Base-by-base conservation (phyloP, 2,113 vertebrate genomes). In the Eidolon helvum region DNA sequence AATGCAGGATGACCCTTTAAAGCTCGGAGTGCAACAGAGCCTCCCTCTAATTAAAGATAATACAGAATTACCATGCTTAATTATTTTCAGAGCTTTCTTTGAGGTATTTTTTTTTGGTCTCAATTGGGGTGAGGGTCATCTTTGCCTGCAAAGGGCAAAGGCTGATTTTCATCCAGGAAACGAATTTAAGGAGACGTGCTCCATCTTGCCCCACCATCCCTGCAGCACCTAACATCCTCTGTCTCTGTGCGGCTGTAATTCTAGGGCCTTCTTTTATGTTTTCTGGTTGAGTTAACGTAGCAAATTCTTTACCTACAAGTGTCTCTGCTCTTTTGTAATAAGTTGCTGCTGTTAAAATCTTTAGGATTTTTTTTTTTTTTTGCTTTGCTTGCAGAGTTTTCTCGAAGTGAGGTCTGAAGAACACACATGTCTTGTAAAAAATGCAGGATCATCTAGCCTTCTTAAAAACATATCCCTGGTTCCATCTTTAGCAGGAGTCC, bases 31-130 rank as follows among this genome's bases (percentile, higher is more conserved):
- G 87, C 77, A 57, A 75, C 77, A 79, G 77, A 94, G 94, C 92
- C 66, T 97, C 94, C 85, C 69, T 95, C 94, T 98, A 96, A 97
- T 96, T 95, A 96, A 97, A 96, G 96, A 96, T 97, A 96, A 97
- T 97, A 92, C 98, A 97, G 97, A 97, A 96, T 97, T 94, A 97
- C 75, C 92, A 95, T 66, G 95, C 74, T 97, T 97, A 96, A 97
- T 98, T 96, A 97, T 96, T 97, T 96, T 92, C 96, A 92, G 72
- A 92, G 90, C 30, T 90, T 97, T 97, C 96, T 89, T 93, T 95
- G 92, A 95, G 90, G 59, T 72, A 4, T 63, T 33, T 30, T 33
- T 30, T 61, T 74, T 88, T 48, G 5, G 30, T 69, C 48, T 85
- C 87, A 92, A 0, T 24, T 90, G 71, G 79, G 69, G 68, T 91